Conservation (phyloP, 2,888 invertebrate genomes). For the Minunthozetes semirufus region DNA sequence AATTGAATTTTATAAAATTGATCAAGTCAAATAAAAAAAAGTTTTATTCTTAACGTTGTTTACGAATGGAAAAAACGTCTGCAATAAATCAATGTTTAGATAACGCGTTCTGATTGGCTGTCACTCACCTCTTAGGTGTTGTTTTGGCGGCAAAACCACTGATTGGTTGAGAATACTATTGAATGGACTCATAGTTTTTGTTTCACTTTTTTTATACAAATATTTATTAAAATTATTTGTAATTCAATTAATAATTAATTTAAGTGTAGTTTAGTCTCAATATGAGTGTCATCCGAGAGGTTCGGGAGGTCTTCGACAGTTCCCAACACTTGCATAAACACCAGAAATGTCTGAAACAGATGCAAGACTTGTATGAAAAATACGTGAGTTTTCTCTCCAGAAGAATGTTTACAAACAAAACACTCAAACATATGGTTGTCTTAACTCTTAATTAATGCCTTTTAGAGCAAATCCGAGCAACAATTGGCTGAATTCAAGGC, state of each 20-base stretch:
- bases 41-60: too few relatives aligned
- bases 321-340: conserved; percentile 10
- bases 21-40: too few relatives aligned
- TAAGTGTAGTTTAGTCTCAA: too few relatives aligned
- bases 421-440: not conserved
- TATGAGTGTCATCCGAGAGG: too few relatives aligned
- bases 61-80: too few relatives aligned
- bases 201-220: too few relatives aligned
- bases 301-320: not conserved
- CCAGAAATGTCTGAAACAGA: conserved; percentile 8
- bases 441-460: not conserved
- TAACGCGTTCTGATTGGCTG: not conserved
- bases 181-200: not conserved
- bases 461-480: not conserved
- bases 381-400: not conserved
- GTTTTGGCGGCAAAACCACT: conserved; percentile 2
- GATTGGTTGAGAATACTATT: not conserved
- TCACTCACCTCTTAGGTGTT: not conserved
- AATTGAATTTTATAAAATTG: too few relatives aligned
- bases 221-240: not conserved
- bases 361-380: not conserved
- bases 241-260: not conserved
- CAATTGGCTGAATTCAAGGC: not conserved
- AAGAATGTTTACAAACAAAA: not conserved
- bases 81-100: too few relatives aligned